Evolutionary conservation across 2,797 vertebrate species (phyloP).

Genomic region (Echiichthys vipera): DNA sequence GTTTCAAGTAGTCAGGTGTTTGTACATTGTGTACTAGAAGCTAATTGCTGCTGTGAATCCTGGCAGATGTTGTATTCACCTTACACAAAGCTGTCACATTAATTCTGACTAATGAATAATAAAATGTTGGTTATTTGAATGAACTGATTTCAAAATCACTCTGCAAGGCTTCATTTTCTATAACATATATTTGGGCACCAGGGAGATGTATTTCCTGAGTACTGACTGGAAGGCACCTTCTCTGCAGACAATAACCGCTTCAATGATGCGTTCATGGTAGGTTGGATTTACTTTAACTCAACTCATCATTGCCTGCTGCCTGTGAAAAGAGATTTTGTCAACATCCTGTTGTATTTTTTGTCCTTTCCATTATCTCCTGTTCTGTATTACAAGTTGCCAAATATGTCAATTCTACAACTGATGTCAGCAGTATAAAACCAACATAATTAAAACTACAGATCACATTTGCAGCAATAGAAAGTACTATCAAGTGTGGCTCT

Average conservation of each 20-base stretch:
- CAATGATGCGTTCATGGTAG: neutral
- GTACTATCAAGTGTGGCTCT: neutral
- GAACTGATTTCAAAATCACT: neutral
- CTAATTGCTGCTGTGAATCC: neutral
- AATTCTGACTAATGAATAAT: neutral
- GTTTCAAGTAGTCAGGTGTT: neutral
- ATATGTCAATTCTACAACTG: neutral
- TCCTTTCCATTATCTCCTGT: neutral
- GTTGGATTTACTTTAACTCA: neutral
- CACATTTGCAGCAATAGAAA: neutral
- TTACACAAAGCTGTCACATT: neutral
- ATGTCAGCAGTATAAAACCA: neutral
- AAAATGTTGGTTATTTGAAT: neutral
- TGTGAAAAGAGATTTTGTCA: neutral
- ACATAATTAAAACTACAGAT: neutral
- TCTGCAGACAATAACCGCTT: neutral
- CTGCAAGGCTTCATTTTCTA: neutral
- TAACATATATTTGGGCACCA: neutral
- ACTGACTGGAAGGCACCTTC: neutral
- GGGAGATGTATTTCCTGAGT: neutral
- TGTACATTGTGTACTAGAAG: slow-evolving; percentile 11
- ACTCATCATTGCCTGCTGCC: neutral
- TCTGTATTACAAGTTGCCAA: neutral
- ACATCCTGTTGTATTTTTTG: neutral
- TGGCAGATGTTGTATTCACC: neutral